phyloP scores from a whole-genome alignment of 2,113 vertebrate genomes.

The Aleadryas rufinucha region DNA sequence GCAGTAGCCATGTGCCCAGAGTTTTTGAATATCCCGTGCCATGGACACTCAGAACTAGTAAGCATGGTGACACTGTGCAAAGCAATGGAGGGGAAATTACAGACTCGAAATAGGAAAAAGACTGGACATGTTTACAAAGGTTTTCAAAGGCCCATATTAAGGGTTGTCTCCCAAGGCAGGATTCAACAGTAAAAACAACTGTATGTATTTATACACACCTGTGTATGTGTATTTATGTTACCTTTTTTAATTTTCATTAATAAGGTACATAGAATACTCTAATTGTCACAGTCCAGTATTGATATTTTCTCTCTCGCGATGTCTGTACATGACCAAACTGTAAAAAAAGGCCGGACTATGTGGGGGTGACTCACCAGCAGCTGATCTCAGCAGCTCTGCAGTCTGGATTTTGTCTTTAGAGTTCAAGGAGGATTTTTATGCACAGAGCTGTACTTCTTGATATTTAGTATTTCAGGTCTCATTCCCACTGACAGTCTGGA shows the following conservation, averaged over 20 bases:
- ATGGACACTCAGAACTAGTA: not conserved
- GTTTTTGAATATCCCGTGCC: not conserved
- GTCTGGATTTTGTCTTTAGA: not conserved
- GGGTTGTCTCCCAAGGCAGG: not conserved
- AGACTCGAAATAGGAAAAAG: not conserved
- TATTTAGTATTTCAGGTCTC: slow-evolving; percentile 43
- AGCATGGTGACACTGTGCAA: not conserved
- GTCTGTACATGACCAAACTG: not conserved
- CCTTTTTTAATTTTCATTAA: not conserved
- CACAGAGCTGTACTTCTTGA: not conserved
- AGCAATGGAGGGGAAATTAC: not conserved
- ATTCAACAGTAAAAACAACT: not conserved
- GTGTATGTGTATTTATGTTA: not conserved
- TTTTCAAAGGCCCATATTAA: not conserved
- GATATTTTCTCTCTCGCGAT: not conserved
- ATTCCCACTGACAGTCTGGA: slow-evolving; percentile 14
- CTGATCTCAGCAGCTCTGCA: not conserved
- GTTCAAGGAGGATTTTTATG: not conserved
- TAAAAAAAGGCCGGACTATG: not conserved
- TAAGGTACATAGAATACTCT: not conserved
- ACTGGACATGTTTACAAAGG: not conserved
- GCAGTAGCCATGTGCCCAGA: not conserved
- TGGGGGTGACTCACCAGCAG: not conserved
- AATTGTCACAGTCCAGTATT: not conserved
- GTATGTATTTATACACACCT: not conserved